Percentiles rank a stretch among this genome's conserved stretches.
Evolutionary conservation across 2,797 vertebrate genomes (phyloP).

Genomic region (Mormyrops attenuatus): DNA sequence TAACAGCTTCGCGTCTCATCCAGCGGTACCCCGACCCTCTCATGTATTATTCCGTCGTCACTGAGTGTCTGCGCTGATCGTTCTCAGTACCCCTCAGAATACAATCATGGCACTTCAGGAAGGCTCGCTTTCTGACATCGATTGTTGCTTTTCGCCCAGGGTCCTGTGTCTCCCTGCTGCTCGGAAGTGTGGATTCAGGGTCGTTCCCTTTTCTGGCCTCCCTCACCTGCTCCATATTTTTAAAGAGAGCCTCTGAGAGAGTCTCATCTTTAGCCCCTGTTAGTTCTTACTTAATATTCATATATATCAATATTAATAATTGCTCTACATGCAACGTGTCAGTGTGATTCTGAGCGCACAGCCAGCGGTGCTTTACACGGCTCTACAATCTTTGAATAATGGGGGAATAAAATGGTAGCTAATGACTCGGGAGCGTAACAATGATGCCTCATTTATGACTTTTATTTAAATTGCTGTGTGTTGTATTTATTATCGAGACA

Average conservation of each 20-base stretch:
- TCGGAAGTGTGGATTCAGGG: neutral
- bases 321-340: neutral
- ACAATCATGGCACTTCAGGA: neutral
- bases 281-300: neutral
- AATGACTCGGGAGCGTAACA: neutral
- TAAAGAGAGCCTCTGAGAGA: neutral
- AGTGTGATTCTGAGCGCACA: neutral
- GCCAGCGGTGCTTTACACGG: neutral
- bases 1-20: constrained; percentile 41
- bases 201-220: neutral
- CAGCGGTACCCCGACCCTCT: neutral
- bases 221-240: neutral
- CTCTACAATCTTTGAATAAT: neutral
- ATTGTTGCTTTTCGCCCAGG: neutral
- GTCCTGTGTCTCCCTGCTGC: neutral
- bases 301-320: neutral
- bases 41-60: neutral
- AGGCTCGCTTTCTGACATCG: neutral
- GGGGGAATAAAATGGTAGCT: neutral
- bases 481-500: neutral
- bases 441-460: neutral
- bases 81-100: neutral
- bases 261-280: neutral
- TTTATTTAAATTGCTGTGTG: neutral
- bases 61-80: neutral